A percentile compares a stretch with the other conserved stretches of the same genome.
Conservation (phyloP, 2,888 invertebrate genomes). For the Heliconius ismenius region DNA sequence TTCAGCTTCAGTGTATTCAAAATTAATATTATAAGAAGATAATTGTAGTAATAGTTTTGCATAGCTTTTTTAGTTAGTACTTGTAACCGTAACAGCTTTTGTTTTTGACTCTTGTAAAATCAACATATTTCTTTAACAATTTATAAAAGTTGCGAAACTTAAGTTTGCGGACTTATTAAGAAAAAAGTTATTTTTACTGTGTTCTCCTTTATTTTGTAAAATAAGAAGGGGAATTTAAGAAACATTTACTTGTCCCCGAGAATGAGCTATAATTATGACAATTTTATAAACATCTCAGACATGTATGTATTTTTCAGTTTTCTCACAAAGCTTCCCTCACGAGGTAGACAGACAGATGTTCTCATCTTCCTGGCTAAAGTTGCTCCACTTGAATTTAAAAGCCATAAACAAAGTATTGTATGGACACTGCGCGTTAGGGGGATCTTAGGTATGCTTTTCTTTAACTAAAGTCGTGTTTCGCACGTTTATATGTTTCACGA, state of each 20-base stretch:
- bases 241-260: not conserved
- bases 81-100: no score
- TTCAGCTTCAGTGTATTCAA: no score
- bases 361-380: slow-evolving; percentile 7
- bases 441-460: slow-evolving; percentile 6
- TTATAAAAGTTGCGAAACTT: no score
- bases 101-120: no score
- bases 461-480: not conserved
- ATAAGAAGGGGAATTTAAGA: not conserved
- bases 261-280: not conserved
- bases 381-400: slow-evolving; percentile 12
- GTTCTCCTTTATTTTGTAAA: no score
- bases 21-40: no score
- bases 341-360: slow-evolving; percentile 3
- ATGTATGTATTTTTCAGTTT: not conserved
- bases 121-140: no score
- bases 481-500: no score
- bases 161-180: no score
- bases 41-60: no score
- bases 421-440: not conserved
- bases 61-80: no score
- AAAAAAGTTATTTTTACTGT: not conserved
- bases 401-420: slow-evolving; percentile 11
- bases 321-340: not conserved
- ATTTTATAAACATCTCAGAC: slow-evolving; percentile 4